Base-by-base conservation (phyloP, 2,797 vertebrate species). In the Aeoliscus strigatus region DNA sequence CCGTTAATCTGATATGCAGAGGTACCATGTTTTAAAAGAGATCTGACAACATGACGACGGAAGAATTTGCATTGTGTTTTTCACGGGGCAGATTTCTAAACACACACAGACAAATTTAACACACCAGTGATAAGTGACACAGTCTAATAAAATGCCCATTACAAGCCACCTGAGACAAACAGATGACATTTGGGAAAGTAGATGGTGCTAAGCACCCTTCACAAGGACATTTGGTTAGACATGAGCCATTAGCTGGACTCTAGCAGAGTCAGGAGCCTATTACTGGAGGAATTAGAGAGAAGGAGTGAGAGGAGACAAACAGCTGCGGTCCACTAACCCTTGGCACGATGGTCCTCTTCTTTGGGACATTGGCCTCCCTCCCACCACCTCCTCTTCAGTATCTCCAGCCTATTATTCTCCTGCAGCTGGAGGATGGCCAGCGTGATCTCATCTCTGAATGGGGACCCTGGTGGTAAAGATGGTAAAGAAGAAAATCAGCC, bases 321-420 rank as follows among this genome's bases (percentile, higher is more conserved):
- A 58, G 59, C 64, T 61, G 59, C 32, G 28, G 54, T 67, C 6
- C 13, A 63, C 86, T 87, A 76, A 93, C 93, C 93, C 88, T 94
- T 95, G 65, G 93, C 93, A 8, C 93, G 85, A 47, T 92, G 93
- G 60, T 94, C 93, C 74, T 93, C 93, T 60, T 95, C 93, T 80
- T 92, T 92, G 36, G 91, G 91, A 73, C 93, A 95, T 51, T 91
- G 90, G 30, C 93, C 86, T 32, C 92, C 93, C 47, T 94, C 92
- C 93, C 93, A 95, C 93, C 93, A 94, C 51, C 92, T 91, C 66
- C 92, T 88, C 83, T 95, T 95, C 73, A 95, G 85, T 78, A 95
- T 94, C 71, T 94, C 93, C 79, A 95, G 75, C 28, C 92, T 84
- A 85, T 94, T 94, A 78, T 92, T 94, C 81, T 95, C 93, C 75